Conservation (phyloP, 2,888 invertebrate species). For the Andrena trimmerana region DNA sequence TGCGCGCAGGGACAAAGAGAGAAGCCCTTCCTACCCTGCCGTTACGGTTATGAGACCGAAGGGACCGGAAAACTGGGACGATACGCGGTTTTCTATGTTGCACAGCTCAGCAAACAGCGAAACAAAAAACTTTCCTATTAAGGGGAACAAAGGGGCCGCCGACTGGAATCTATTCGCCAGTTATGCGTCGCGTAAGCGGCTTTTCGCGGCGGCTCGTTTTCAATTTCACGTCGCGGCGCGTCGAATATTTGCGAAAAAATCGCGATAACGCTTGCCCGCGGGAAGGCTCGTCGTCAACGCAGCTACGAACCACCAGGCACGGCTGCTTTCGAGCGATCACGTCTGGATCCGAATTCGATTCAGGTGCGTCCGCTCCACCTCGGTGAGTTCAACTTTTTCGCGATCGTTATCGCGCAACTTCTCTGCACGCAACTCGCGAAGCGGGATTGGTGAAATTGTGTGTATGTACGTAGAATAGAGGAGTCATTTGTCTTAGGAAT, state of each 20-base stretch:
- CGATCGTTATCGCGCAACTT: not conserved
- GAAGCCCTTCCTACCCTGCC: slow-evolving; percentile 12
- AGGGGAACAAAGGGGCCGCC: slow-evolving; percentile 55
- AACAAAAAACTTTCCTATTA: slow-evolving; percentile 68
- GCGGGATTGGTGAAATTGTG: slow-evolving; percentile 2
- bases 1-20: slow-evolving; percentile 50
- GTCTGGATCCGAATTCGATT: not conserved
- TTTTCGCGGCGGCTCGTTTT: slow-evolving; percentile 50
- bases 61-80: slow-evolving; percentile 37
- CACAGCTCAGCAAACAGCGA: slow-evolving; percentile 45
- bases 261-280: slow-evolving; percentile 36
- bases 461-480: not conserved
- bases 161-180: slow-evolving; percentile 59
- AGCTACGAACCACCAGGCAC: not conserved
- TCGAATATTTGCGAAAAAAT: slow-evolving; percentile 41
- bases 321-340: not conserved
- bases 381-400: slow-evolving; percentile 1
- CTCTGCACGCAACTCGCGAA: not conserved
- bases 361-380: not conserved
- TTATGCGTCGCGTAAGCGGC: slow-evolving; percentile 63
- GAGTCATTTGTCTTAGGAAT: slow-evolving; percentile 42
- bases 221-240: slow-evolving; percentile 55
- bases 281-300: slow-evolving; percentile 11
- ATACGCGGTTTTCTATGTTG: slow-evolving; percentile 25
- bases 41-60: slow-evolving; percentile 35